phyloP scores from a whole-genome alignment of 2,113 vertebrate genomes.

The Hemiscyllium ocellatum region DNA sequence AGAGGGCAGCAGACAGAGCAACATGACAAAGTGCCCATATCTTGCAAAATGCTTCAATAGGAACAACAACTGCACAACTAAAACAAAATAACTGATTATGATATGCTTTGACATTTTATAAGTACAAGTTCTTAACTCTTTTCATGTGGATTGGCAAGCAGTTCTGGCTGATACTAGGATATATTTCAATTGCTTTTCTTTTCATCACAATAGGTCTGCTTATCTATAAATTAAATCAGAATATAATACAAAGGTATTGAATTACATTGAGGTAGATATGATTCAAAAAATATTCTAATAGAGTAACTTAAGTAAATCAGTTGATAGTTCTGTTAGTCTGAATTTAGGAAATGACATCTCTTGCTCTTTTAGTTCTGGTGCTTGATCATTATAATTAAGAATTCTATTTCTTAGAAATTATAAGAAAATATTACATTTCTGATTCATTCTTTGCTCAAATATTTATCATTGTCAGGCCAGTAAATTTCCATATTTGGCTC shows the following conservation, averaged over 20 bases:
- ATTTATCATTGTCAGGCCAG: neutral
- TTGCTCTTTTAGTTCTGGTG: neutral
- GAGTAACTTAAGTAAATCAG: neutral
- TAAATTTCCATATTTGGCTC: neutral
- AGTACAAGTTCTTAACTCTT: neutral
- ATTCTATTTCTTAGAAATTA: neutral
- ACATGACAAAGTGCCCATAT: neutral
- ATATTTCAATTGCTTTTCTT: neutral
- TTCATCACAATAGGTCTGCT: neutral
- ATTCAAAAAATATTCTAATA: neutral
- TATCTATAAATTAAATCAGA: neutral
- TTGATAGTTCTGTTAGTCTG: neutral
- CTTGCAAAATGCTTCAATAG: too few relatives aligned
- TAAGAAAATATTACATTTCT: neutral
- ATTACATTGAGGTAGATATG: neutral
- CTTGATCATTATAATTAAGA: neutral
- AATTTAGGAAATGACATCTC: neutral
- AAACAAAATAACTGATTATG: neutral
- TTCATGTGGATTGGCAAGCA: neutral
- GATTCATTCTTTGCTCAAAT: neutral
- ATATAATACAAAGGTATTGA: neutral
- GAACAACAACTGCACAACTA: neutral
- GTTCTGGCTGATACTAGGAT: neutral
- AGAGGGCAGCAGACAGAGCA: neutral
- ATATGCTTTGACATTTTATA: neutral